A percentile compares a stretch with the other conserved stretches of the same genome.
Conservation (phyloP, 2,797 vertebrate species). For the Pteropus rufus region DNA sequence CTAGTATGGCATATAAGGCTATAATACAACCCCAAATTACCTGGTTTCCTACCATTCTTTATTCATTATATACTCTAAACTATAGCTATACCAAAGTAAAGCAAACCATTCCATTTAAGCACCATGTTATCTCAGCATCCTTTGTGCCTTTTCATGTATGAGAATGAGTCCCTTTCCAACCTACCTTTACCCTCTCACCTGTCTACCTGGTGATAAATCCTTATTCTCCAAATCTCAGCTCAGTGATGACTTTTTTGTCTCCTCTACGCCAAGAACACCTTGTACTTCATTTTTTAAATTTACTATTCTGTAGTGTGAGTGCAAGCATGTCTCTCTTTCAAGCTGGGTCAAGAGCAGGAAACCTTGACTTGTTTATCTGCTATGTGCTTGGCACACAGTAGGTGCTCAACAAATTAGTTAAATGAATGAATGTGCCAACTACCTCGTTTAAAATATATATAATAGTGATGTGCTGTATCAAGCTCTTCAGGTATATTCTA, state of each 20-base stretch:
- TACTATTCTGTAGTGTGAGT: constrained; percentile 16
- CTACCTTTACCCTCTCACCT: neutral
- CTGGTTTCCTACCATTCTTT: neutral
- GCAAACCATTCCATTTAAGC: constrained; percentile 9
- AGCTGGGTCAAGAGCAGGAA: neutral
- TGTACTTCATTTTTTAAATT: constrained; percentile 24
- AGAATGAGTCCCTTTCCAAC: neutral
- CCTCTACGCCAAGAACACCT: neutral
- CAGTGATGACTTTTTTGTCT: neutral
- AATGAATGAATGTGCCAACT: neutral
- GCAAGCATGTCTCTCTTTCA: neutral
- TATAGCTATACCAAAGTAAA: constrained; percentile 28
- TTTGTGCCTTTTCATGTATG: neutral
- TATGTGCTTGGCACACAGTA: neutral
- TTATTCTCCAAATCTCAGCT: constrained; percentile 35
- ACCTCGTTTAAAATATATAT: neutral
- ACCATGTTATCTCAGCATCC: neutral
- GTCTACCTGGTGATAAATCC: neutral
- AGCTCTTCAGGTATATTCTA: neutral
- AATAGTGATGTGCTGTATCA: neutral
- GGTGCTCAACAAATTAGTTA: neutral
- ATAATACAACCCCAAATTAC: neutral
- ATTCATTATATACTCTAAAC: neutral
- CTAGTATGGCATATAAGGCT: neutral
- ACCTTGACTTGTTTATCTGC: neutral